Percentiles rank a stretch among this genome's conserved stretches.
Conservation (phyloP, 1,140 invertebrate genomes). For the Capitella teleta region DNA sequence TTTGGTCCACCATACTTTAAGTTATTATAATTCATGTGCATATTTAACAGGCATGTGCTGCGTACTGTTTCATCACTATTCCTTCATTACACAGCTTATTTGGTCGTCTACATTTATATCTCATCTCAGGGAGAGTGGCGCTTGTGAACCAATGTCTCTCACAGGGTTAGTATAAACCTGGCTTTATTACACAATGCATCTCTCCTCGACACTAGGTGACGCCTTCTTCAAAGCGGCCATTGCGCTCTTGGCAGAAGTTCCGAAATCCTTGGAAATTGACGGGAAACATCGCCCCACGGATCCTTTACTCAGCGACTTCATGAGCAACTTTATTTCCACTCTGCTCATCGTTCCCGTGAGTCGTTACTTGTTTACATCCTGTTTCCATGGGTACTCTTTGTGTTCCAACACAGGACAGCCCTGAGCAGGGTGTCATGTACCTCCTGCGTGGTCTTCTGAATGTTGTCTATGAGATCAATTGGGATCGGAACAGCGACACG, state of each 20-base stretch:
- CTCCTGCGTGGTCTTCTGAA: slow-evolving; percentile 63
- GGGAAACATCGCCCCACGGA: slow-evolving; percentile 61
- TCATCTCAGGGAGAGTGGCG: slow-evolving; percentile 77
- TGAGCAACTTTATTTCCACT: slow-evolving; percentile 63
- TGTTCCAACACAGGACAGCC: slow-evolving; percentile 55
- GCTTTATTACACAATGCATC: slow-evolving; percentile 10
- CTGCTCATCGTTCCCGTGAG: slow-evolving; percentile 73
- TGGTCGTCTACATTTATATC: slow-evolving; percentile 68
- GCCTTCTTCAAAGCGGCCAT: slow-evolving; percentile 83
- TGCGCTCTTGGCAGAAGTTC: slow-evolving; percentile 64
- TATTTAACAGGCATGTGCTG: slow-evolving; percentile 64
- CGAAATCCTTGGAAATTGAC: slow-evolving; percentile 59
- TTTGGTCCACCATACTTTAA: neutral
- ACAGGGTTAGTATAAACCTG: slow-evolving; percentile 55
- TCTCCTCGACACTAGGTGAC: slow-evolving; percentile 55
- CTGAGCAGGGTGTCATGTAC: slow-evolving; percentile 65
- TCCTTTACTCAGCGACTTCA: slow-evolving; percentile 57
- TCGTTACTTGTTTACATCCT: slow-evolving; percentile 15
- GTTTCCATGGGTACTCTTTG: neutral
- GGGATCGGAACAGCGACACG: slow-evolving; percentile 50
- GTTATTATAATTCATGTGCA: too few species aligned
- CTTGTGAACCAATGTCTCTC: slow-evolving; percentile 79
- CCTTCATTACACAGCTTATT: slow-evolving; percentile 72
- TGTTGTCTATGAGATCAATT: slow-evolving; percentile 56
- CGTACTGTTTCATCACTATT: slow-evolving; percentile 89